Evolutionary conservation across 2,888 invertebrate species (phyloP), one percentile per base, ranked within the genome.

Genomic region (Apotomis capreana): DNA sequence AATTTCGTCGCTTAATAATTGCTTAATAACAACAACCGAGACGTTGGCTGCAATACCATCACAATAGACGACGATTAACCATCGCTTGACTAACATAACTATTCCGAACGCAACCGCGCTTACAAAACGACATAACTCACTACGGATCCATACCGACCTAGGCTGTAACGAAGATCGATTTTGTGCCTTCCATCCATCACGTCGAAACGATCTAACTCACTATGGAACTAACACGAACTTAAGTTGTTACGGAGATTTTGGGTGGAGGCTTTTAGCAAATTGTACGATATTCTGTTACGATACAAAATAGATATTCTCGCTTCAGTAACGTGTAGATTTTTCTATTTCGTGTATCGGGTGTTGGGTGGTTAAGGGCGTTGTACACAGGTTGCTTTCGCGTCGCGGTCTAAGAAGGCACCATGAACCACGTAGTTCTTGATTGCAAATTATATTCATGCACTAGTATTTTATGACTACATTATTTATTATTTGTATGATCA

Each of bases 221-320:
- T 37, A 58, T 37, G n/a, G 12, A 36, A 65, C 55, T 9, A 5
- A 12, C 57, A 8, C 55, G 12, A 57, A 26, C 46, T 65, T 46
- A 65, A 36, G 65, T 65, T 65, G 57, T 65, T 12, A 46, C 46
- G 65, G 46, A 26, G 57, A 65, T 65, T 65, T 46, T 3, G 44
- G 55, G 9, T 26, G 26, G 26, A 57, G n/a, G 65, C 65, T 65
- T 65, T 65, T 65, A 65, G 65, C 55, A 65, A 65, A 65, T 65
- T 65, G 65, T 57, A 46, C 65, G 65, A 57, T 65, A 65, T 65
- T 65, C 36, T 46, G 65, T 65, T 65, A 57, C 65, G 57, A 26
- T 55, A 65, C 57, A 65, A 55, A 65, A 65, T 65, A 57, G 65
- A 65, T 64, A 64, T 57, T 55, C 55, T 26, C 55, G 64, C 54